These are phyloP conservation scores for Phainopepla nitens DNA, from an alignment of 2,113 vertebrate species.

Conservation along the genomic window DNA sequence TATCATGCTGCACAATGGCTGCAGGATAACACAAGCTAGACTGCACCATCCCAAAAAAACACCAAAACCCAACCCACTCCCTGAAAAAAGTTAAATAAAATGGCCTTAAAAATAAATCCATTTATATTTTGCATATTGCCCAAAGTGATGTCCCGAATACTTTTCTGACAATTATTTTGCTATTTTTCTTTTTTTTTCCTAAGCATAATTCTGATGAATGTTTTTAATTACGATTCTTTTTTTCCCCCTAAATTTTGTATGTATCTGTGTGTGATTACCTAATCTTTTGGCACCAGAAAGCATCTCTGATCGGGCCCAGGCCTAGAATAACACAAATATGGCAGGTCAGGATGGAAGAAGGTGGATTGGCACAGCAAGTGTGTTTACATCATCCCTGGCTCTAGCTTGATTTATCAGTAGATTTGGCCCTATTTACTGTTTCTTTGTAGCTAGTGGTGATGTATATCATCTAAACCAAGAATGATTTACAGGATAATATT, in stretches of 20 bases:
- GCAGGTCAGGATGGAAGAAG: slow-evolving; percentile 5
- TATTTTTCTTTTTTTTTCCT: neutral
- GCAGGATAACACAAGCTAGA: neutral
- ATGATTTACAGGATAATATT: neutral
- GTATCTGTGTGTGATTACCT: neutral
- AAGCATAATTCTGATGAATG: neutral
- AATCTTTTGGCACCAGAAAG: neutral
- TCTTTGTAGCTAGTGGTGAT: neutral
- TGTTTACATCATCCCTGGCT: slow-evolving; percentile 29
- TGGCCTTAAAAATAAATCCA: neutral
- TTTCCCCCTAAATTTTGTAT: neutral
- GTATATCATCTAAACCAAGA: neutral
- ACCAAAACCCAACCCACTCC: fast-evolving
- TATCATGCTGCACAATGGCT: neutral
- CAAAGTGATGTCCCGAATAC: neutral
- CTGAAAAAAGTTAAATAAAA: neutral
- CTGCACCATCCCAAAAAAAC: neutral
- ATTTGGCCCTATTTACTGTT: slow-evolving; percentile 8
- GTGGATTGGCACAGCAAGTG: neutral
- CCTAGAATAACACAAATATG: neutral
- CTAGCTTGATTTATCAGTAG: neutral
- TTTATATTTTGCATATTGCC: neutral
- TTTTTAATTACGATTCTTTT: neutral
- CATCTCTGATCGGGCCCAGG: neutral
- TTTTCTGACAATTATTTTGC: neutral